These are phyloP conservation scores for Natrix natrix DNA, from an alignment of 2,797 vertebrate species.

Conservation along the genomic window DNA sequence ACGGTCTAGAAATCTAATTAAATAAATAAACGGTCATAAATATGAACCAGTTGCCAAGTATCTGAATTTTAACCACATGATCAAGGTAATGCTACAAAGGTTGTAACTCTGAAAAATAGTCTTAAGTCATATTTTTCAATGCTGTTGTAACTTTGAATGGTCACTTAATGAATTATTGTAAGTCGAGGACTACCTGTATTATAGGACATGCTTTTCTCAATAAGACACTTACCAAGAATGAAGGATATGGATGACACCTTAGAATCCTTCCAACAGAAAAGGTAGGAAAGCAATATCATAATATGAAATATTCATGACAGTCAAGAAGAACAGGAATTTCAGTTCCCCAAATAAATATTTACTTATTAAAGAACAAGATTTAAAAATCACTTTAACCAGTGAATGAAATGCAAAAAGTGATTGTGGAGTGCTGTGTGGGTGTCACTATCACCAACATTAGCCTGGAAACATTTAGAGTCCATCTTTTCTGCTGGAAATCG, in stretches of 20 bases:
- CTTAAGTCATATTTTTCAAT: neutral
- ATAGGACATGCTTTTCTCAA: neutral
- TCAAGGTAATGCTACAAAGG: neutral
- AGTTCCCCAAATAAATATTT: neutral
- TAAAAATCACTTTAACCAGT: neutral
- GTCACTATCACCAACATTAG: neutral
- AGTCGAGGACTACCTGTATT: neutral
- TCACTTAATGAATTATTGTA: neutral
- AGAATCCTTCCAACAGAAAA: neutral
- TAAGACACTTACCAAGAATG: neutral
- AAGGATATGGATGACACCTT: neutral
- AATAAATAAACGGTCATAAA: neutral
- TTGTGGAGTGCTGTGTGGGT: neutral
- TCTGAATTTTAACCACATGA: neutral
- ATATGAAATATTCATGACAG: neutral
- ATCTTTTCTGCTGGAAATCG: constrained; percentile 2
- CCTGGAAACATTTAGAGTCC: neutral
- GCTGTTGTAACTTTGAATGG: neutral
- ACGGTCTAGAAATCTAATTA: no score
- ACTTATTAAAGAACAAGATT: neutral
- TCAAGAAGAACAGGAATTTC: neutral
- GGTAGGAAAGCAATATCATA: neutral
- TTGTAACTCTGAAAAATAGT: neutral
- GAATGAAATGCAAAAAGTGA: neutral
- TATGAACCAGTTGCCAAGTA: neutral